Conservation (phyloP, 2,113 vertebrate species). For the Psilopogon haemacephalus region DNA sequence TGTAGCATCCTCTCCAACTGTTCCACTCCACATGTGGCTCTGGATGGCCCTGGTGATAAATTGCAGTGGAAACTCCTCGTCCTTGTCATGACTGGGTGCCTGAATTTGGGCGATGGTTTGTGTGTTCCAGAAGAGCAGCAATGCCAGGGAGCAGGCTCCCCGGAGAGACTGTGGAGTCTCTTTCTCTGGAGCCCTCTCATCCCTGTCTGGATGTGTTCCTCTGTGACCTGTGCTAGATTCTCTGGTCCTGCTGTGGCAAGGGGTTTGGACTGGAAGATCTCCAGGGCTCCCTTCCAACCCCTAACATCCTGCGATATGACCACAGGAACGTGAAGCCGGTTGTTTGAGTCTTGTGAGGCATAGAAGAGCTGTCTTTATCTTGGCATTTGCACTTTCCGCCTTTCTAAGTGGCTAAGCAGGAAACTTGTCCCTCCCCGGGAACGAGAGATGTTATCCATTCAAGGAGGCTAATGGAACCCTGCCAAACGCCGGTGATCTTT, state of each 20-base stretch:
- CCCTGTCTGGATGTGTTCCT: too few species aligned
- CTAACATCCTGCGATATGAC: neutral
- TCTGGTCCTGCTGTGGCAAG: too few species aligned
- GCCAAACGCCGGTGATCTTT: neutral
- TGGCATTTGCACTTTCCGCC: neutral
- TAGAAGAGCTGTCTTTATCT: neutral
- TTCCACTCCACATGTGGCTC: accelerated
- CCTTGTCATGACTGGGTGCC: neutral
- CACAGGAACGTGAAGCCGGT: neutral
- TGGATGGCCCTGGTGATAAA: neutral
- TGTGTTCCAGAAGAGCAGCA: neutral
- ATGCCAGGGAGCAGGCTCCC: neutral
- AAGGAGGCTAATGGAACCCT: neutral
- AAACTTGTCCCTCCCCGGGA: neutral
- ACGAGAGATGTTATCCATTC: neutral
- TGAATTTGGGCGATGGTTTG: neutral
- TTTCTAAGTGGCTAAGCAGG: neutral
- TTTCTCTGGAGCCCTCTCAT: too few species aligned
- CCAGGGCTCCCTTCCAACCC: too few species aligned
- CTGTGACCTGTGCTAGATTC: too few species aligned
- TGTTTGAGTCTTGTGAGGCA: neutral
- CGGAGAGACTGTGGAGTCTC: too few species aligned
- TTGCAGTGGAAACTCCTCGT: neutral
- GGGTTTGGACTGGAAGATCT: too few species aligned
- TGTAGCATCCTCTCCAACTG: too few species aligned